Evolutionary conservation across 2,113 vertebrate species (phyloP), one percentile per base, ranked within the genome.

Genomic region (Catharus minimus): DNA sequence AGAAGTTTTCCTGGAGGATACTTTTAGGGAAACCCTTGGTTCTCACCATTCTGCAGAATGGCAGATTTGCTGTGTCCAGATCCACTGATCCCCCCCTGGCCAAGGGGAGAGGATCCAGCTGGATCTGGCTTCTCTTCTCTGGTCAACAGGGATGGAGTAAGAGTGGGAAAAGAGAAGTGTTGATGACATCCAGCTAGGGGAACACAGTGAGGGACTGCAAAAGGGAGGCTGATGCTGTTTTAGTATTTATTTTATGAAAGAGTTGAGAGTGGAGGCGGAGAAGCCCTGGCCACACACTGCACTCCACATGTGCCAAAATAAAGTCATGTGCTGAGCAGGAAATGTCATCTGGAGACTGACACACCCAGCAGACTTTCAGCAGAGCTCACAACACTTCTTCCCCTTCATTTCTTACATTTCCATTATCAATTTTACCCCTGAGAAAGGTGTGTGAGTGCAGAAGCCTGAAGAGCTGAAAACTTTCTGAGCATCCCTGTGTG

Each of bases 51-150:
- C 55, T 62, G 81, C 23, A 73, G 84, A 84, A 94, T 64, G 83
- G 67, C 46, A 56, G 72, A 43, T 79, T 68, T 39, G 39, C 33
- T 75, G 10, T 0, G 1, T 20, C 22, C 88, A 87, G 81, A 90
- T 93, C 88, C 81, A 92, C 78, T 39, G 79, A 93, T 94, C 62
- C 67, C 26, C 23, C 47, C 60, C 13, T 44, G 47, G 49, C 12
- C 84, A 50, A 87, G 58, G 43, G 39, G 38, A 72, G 60, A 73
- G 78, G 87, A 95, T 93, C 77, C 78, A 74, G 81, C 52, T 41
- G 82, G 93, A 94, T 95, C 92, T 87, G 81, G 12, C 55, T 93
- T 85, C 84, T 82, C 87, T 82, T 93, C 88, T 84, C 74, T 28
- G n/a, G 3, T 68, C 46, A 79, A 32, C 68, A 82, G 68, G 73